Conservation (phyloP, 2,888 invertebrate genomes). For the Drosophila rellima region DNA sequence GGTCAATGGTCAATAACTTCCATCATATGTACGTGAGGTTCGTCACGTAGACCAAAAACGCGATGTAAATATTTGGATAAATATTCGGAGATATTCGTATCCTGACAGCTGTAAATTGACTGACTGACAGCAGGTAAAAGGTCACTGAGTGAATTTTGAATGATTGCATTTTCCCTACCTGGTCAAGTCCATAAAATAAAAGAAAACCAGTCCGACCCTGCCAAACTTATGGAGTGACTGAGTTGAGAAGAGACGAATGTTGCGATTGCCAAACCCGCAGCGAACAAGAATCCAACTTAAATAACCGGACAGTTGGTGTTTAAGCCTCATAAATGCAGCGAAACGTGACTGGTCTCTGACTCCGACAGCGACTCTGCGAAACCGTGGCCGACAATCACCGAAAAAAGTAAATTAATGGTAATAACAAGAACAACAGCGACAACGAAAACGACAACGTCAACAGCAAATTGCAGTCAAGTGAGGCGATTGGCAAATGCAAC, state of each 20-base stretch:
- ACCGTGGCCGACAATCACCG: constrained; percentile 62
- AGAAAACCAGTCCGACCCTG: constrained; percentile 64
- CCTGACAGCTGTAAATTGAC: constrained; percentile 12
- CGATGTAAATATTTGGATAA: constrained; percentile 25
- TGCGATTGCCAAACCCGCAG: constrained; percentile 48
- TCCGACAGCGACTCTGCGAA: constrained; percentile 40
- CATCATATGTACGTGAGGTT: background rate
- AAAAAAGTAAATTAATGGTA: constrained; percentile 65
- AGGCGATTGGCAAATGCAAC: constrained; percentile 30
- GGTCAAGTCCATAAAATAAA: background rate
- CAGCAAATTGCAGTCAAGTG: constrained; percentile 49
- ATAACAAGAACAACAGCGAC: constrained; percentile 49
- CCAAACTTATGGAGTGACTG: constrained; percentile 14
- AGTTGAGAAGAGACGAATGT: constrained; percentile 38
- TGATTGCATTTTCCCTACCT: constrained; percentile 40
- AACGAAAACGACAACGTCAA: constrained; percentile 34
- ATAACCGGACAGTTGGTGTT: constrained; percentile 56
- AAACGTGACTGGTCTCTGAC: constrained; percentile 55
- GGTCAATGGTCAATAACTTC: constrained; percentile 1
- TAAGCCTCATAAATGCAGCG: constrained; percentile 41
- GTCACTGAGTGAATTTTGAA: constrained; percentile 44
- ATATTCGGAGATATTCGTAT: constrained; percentile 8
- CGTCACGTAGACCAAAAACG: constrained; percentile 36
- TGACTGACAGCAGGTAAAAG: constrained; percentile 61
- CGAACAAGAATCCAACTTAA: constrained; percentile 51